Evolutionary conservation across 2,113 vertebrate genomes (phyloP).

Genomic region (Myiagra hebetior): DNA sequence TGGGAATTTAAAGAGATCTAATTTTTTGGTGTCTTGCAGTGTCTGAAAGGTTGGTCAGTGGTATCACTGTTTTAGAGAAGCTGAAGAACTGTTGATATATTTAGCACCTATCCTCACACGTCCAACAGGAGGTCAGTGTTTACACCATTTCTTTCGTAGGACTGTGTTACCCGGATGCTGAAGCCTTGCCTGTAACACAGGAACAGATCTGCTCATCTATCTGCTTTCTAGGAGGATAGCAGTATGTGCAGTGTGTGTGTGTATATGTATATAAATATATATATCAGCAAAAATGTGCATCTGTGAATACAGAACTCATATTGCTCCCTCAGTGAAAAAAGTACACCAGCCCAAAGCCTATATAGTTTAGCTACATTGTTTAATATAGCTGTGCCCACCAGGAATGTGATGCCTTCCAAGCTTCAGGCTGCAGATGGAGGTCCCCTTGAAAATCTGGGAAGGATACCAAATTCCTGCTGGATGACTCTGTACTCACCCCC

Average conservation of each 20-base stretch:
- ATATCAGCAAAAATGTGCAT: neutral
- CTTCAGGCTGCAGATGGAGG: neutral
- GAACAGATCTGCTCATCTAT: neutral
- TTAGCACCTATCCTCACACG: neutral
- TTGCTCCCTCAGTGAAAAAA: neutral
- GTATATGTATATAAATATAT: rapidly evolving
- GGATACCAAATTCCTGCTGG: neutral
- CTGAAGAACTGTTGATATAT: neutral
- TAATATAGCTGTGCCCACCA: neutral
- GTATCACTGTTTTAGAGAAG: neutral
- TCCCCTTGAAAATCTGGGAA: neutral
- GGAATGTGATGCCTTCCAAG: rapidly evolving
- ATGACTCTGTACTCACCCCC: neutral
- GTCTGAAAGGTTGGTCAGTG: neutral
- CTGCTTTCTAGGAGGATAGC: neutral
- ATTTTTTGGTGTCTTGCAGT: neutral
- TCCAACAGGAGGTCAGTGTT: neutral
- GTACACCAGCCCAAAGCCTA: neutral
- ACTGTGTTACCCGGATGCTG: neutral
- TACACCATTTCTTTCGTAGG: neutral
- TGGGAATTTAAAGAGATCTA: neutral
- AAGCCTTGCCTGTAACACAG: neutral
- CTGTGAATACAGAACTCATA: neutral
- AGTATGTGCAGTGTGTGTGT: too few relatives aligned
- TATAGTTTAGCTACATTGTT: neutral